Percentiles rank a stretch among this genome's conserved stretches.
phyloP scores from a whole-genome alignment of 2,797 vertebrate species.

The Salmo trutta region DNA sequence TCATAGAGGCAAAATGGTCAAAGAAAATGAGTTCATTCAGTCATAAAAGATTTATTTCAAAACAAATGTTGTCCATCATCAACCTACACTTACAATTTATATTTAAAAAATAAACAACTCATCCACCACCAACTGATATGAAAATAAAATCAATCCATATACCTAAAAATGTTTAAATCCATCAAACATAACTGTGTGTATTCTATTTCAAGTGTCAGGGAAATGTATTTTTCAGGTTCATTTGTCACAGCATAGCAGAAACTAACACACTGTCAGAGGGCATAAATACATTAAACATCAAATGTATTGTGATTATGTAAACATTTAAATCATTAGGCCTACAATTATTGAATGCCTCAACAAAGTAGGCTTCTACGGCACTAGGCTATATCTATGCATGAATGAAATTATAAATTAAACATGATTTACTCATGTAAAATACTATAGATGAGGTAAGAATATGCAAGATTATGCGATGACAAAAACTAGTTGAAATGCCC shows the following conservation, averaged over 20 bases:
- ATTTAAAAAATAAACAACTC: conserved; percentile 21
- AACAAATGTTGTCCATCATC: neutral
- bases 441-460: neutral
- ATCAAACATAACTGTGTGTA: conserved; percentile 10
- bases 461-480: too few species aligned
- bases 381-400: neutral
- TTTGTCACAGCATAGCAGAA: neutral
- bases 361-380: neutral
- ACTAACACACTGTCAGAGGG: neutral
- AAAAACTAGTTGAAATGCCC: too few species aligned
- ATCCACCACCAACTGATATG: conserved; percentile 2
- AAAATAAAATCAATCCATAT: neutral
- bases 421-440: neutral
- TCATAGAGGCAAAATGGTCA: neutral
- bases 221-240: neutral
- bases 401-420: neutral
- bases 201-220: neutral
- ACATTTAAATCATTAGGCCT: neutral
- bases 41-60: conserved; percentile 5
- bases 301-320: neutral
- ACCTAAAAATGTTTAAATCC: conserved; percentile 8
- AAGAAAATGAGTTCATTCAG: neutral
- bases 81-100: neutral
- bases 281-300: too few species aligned
- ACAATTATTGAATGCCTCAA: neutral